These are phyloP conservation scores for Watsonalla binaria DNA, from an alignment of 2,888 invertebrate species.

Conservation along the genomic window DNA sequence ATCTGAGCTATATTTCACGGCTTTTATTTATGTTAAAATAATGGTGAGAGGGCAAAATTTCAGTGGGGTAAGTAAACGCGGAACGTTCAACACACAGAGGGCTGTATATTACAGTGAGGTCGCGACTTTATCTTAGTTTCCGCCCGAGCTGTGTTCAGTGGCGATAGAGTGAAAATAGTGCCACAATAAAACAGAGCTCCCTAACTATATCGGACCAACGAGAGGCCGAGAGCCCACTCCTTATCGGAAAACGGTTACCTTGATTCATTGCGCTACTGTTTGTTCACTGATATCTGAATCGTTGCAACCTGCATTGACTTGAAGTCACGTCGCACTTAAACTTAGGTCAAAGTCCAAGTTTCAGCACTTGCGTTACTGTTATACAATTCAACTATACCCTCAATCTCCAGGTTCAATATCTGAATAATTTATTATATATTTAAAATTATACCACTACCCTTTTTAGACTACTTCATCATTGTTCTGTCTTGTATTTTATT, in stretches of 20 bases:
- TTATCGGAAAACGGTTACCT: slow-evolving; percentile 71
- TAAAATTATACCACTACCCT: too few species aligned
- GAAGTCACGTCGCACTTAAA: slow-evolving; percentile 2
- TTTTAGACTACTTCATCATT: too few species aligned
- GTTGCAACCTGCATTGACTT: slow-evolving; percentile 24
- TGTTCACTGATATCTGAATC: slow-evolving; percentile 48
- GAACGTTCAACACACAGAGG: slow-evolving; percentile 24
- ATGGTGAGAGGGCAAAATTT: neutral
- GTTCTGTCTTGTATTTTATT: too few species aligned
- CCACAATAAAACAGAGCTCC: slow-evolving; percentile 70
- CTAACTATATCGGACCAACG: slow-evolving; percentile 51
- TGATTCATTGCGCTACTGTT: slow-evolving; percentile 67
- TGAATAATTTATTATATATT: too few species aligned
- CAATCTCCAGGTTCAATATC: neutral
- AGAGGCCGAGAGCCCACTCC: slow-evolving; percentile 47
- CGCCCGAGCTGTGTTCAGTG: slow-evolving; percentile 62
- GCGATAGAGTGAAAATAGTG: slow-evolving; percentile 72
- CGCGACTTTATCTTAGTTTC: slow-evolving; percentile 74
- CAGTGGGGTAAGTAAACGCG: neutral
- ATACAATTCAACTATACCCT: neutral
- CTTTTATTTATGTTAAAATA: neutral
- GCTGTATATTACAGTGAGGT: slow-evolving; percentile 62
- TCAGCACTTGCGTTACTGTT: neutral
- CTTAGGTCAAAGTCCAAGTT: neutral
- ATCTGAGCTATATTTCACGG: neutral